Percentiles rank a stretch among this genome's conserved stretches.
Evolutionary conservation across 53 echinoderm and acorn worm genomes (phyloP).

Genomic region (Echinometra lucunter): DNA sequence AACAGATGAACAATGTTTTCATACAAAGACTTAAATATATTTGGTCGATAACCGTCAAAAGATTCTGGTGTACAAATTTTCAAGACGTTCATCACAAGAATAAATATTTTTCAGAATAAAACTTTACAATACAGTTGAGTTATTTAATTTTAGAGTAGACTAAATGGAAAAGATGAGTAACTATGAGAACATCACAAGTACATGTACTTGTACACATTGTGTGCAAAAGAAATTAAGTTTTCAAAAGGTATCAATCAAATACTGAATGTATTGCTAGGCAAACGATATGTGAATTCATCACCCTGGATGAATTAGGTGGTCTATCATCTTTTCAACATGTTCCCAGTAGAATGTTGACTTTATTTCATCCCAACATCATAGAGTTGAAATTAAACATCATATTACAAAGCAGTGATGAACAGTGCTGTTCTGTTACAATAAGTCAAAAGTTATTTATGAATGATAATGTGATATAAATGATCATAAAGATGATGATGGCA

Average conservation of each 20-base stretch:
- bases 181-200: neutral
- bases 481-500: no score
- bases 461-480: no score
- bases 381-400: no score
- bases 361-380: no score
- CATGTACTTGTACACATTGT: neutral
- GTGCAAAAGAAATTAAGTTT: neutral
- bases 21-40: constrained; percentile 72
- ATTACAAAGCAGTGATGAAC: no score
- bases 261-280: neutral
- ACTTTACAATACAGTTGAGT: neutral
- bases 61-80: constrained; percentile 54
- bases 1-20: neutral
- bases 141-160: neutral
- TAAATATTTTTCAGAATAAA: neutral
- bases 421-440: no score
- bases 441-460: no score
- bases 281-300: no score
- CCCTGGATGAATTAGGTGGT: no score
- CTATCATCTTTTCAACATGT: no score
- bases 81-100: constrained; percentile 26
- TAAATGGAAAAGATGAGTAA: neutral
- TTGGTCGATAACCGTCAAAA: constrained; percentile 61
- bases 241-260: neutral
- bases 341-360: no score